Percentiles rank a stretch among this genome's conserved stretches.
Conservation (phyloP, 2,113 vertebrate species). For the Aphelocoma coerulescens region DNA sequence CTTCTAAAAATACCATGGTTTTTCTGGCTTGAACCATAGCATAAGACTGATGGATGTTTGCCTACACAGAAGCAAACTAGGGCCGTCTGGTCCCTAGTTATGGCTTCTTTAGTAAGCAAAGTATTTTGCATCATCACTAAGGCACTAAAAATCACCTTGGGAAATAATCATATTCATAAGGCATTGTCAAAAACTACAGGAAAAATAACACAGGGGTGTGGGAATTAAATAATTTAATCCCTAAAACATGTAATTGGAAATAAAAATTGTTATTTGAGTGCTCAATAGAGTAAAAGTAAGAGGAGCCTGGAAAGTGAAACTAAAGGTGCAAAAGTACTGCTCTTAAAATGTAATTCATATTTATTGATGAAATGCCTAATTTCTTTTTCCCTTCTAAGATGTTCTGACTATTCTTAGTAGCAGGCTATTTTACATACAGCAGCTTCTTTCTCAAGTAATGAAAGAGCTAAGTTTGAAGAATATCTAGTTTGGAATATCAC, state of each 20-base stretch:
- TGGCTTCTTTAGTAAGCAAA: background rate
- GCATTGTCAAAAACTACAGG: background rate
- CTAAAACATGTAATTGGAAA: background rate
- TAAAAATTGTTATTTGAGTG: background rate
- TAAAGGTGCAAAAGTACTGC: background rate
- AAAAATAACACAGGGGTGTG: background rate
- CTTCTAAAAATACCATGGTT: background rate
- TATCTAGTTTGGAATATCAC: background rate
- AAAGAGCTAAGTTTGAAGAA: background rate
- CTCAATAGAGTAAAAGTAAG: background rate
- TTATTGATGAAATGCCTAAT: background rate
- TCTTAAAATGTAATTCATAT: background rate
- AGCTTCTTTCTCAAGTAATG: background rate
- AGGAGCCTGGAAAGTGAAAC: background rate
- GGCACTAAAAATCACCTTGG: background rate
- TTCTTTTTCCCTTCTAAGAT: background rate
- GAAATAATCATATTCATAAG: background rate
- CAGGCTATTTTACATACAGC: background rate
- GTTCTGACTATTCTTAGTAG: background rate
- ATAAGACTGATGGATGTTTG: background rate
- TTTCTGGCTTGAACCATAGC: background rate
- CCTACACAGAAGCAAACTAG: background rate
- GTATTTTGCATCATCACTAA: background rate
- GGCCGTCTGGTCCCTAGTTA: background rate
- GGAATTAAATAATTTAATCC: background rate